Evolutionary conservation across 2,888 invertebrate species (phyloP).

Genomic region (Microplitis deprimator): DNA sequence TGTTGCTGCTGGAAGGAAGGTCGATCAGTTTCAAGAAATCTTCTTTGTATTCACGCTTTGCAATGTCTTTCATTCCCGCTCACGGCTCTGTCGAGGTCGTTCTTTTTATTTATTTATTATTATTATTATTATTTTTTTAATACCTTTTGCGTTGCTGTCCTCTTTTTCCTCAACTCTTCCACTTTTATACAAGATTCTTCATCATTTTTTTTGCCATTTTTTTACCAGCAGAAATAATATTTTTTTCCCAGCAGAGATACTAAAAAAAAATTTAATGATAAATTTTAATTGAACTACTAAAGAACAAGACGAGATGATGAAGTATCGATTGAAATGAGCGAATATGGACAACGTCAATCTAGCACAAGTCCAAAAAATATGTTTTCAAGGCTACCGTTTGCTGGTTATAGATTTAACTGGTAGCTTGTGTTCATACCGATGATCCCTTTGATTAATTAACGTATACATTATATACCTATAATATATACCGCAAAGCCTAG

Average conservation of each 20-base stretch:
- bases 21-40: constrained; percentile 35
- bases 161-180: constrained; percentile 8
- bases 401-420: neutral
- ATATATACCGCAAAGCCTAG: neutral
- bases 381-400: constrained; percentile 6
- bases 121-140: constrained; percentile 9
- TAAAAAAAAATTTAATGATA: neutral
- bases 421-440: neutral
- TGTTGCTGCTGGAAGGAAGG: constrained; percentile 10
- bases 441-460: constrained; percentile 9
- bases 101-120: constrained; percentile 21
- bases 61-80: constrained; percentile 1
- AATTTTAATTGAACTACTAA: neutral
- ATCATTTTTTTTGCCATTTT: neutral
- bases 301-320: constrained; percentile 11
- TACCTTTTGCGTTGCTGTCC: neutral
- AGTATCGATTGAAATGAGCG: constrained; percentile 20
- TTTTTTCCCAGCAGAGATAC: neutral
- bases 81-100: constrained; percentile 27
- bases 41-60: constrained; percentile 28
- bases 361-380: constrained; percentile 9
- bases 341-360: constrained; percentile 9
- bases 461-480: neutral
- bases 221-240: neutral
- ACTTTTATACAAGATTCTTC: neutral